Evolutionary conservation across 2,888 invertebrate genomes (phyloP).

Genomic region (Perdita meconis): DNA sequence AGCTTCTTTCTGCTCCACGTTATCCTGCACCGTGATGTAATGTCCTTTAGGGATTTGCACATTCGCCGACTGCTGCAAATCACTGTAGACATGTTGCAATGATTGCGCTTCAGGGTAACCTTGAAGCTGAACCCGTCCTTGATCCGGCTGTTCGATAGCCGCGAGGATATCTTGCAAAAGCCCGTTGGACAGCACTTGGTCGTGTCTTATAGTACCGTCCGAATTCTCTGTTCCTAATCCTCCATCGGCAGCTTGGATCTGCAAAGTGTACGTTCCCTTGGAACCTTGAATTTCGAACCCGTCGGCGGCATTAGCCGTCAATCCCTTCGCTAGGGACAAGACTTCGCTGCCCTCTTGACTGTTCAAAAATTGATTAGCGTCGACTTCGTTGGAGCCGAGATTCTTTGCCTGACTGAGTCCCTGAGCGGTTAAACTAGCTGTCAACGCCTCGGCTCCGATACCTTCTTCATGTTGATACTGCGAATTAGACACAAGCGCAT

Average conservation of each 20-base stretch:
- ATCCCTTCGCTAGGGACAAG: conserved; percentile 75
- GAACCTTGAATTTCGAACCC: conserved; percentile 85
- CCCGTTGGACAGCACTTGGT: conserved; percentile 91
- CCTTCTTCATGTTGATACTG: conserved; percentile 64
- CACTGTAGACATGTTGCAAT: conserved; percentile 70
- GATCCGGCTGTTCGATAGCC: conserved; percentile 90
- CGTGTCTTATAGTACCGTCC: conserved; percentile 87
- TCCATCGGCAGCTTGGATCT: conserved; percentile 90
- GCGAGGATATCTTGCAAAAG: conserved; percentile 92
- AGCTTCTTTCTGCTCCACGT: conserved; percentile 13
- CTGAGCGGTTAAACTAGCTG: conserved; percentile 75
- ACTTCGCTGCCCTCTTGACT: conserved; percentile 77
- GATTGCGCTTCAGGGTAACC: conserved; percentile 71
- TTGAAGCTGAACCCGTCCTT: conserved; percentile 74
- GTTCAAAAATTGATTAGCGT: conserved; percentile 76
- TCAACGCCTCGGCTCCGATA: conserved; percentile 72
- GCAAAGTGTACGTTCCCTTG: conserved; percentile 89
- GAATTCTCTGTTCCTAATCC: conserved; percentile 84
- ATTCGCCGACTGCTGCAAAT: conserved; percentile 59
- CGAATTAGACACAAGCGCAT: conserved; percentile 49
- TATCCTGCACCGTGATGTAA: conserved; percentile 51
- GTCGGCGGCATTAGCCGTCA: conserved; percentile 73
- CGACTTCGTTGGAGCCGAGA: conserved; percentile 72
- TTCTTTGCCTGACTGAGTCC: conserved; percentile 73
- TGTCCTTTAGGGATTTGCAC: conserved; percentile 46